Evolutionary conservation across 2,797 vertebrate species (phyloP), one percentile per base, ranked within the genome.

Genomic region (Tenualosa thibaudeaui): DNA sequence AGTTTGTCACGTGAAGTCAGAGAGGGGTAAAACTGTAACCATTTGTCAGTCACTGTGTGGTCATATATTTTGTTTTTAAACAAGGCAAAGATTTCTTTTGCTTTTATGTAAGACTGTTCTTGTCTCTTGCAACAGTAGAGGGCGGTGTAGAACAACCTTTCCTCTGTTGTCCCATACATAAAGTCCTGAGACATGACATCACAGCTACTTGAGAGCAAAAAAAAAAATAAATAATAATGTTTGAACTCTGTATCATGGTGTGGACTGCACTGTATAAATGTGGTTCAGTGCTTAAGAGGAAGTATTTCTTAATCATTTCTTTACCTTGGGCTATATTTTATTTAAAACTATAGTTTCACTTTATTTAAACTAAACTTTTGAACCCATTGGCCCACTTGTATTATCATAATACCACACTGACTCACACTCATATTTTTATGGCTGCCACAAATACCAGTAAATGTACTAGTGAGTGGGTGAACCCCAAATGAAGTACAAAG

Each of bases 111-210:
- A 78, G 71, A 19, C 19, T 46, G 71, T 43, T 9, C 19, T 78
- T 40, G 1, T 46, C 19, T 40, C 17, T 78, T 78, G 6, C 53
- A 82, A 68, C 93, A 92, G 84, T 85, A 92, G 93, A 92, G 91
- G 91, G 89, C 92, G 90, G 86, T 86, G 84, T 65, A 82, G 65
- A 88, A 84, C 84, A 85, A 12, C 24, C 54, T 71, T 62, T 60
- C 54, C n/a, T 82, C 22, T 86, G 71, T 49, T 49, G 4, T 46
- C 71, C 71, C 37, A 78, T 40, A 71, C 60, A 68, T 43, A 46
- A 51, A 84, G 49, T 51, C 31, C 8, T 84, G 24, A 84, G 62
- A 68, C 60, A 84, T 65, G 62, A 49, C 62, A n/a, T 85, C 53
- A 17, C 5, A 82, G 60, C 13, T 40, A 65, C 22, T 15, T n/a